phyloP scores from a whole-genome alignment of 2,113 vertebrate species.

The Tautogolabrus adspersus region DNA sequence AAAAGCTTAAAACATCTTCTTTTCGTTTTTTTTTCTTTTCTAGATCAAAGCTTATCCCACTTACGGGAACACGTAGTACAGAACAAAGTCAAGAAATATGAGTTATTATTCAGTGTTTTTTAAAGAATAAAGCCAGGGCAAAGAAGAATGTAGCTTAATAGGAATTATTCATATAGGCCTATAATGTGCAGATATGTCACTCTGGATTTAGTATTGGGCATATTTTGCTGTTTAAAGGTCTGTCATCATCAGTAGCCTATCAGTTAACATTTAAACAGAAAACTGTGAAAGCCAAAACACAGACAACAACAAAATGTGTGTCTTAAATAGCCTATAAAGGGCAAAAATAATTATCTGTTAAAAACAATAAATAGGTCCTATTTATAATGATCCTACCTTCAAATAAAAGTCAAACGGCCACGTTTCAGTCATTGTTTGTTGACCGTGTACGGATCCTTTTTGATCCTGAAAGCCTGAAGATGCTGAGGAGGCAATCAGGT shows the following conservation, averaged over 20 bases:
- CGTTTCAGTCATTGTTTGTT: constrained; percentile 1
- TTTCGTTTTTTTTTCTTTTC: neutral
- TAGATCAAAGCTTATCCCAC: neutral
- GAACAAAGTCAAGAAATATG: neutral
- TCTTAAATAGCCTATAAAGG: too few species aligned
- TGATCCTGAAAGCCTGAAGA: constrained; percentile 20
- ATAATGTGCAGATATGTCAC: neutral
- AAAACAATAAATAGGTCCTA: too few species aligned
- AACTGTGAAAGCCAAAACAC: too few species aligned
- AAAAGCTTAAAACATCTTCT: constrained; percentile 9
- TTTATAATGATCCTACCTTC: neutral
- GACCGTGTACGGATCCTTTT: constrained; percentile 35
- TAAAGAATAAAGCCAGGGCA: neutral
- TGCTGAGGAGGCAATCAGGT: constrained; percentile 23
- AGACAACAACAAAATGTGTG: too few species aligned
- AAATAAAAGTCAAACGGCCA: neutral
- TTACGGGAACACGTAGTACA: too few species aligned
- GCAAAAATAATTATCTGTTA: too few species aligned
- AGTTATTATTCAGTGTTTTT: neutral
- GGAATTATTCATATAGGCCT: neutral
- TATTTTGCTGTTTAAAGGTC: too few species aligned
- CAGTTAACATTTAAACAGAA: constrained; percentile 7
- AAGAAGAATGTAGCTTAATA: neutral
- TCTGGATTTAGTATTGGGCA: too few species aligned
- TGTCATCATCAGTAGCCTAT: too few species aligned